phyloP scores from a whole-genome alignment of 1,140 invertebrate species.

The Cydia fagiglandana region DNA sequence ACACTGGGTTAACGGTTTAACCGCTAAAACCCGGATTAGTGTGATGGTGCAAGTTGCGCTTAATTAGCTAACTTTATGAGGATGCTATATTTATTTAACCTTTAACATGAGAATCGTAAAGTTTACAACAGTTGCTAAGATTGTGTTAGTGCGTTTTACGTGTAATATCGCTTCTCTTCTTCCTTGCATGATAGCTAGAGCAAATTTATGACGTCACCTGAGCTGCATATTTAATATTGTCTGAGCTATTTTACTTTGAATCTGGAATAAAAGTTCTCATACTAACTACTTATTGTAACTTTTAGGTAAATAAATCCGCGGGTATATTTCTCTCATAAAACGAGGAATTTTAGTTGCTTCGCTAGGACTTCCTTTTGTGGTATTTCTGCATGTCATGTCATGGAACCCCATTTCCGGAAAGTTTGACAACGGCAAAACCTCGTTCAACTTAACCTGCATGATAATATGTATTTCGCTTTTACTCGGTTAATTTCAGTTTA shows the following conservation, averaged over 20 bases:
- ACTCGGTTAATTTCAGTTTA: background rate
- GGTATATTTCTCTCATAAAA: background rate
- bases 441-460: background rate
- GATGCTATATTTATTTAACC: conserved; percentile 4
- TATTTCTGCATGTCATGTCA: background rate
- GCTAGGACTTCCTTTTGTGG: background rate
- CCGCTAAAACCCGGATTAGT: too few species aligned
- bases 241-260: background rate
- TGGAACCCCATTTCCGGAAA: background rate
- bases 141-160: background rate
- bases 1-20: too few species aligned
- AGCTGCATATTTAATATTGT: background rate
- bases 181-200: background rate
- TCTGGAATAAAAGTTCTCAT: background rate
- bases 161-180: background rate
- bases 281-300: too few species aligned
- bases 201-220: conserved; percentile 6
- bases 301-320: background rate
- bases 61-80: background rate
- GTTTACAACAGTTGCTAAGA: background rate
- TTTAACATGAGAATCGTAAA: background rate
- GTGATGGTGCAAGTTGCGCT: too few species aligned
- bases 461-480: background rate
- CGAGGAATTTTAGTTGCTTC: conserved; percentile 1
- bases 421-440: background rate